Conservation (phyloP, 2,797 vertebrate genomes). For the Tragopan temminckii region DNA sequence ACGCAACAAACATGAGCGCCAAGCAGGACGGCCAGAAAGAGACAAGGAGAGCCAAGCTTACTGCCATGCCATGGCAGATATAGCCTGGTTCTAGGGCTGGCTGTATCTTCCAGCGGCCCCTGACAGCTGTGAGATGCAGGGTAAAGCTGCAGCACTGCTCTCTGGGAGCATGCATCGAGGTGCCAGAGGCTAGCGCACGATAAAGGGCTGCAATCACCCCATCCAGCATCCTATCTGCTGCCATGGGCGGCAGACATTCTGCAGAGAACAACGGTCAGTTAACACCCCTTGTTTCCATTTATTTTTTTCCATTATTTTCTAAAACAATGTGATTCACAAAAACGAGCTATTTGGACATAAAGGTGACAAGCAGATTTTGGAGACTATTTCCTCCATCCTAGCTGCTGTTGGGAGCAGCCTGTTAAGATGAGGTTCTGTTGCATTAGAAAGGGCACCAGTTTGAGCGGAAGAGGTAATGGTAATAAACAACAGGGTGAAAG, state of each 20-base stretch:
- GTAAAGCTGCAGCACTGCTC: background rate
- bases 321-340: background rate
- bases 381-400: background rate
- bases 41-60: background rate
- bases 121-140: background rate
- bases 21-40: background rate
- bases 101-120: background rate
- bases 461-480: background rate
- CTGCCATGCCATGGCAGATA: background rate
- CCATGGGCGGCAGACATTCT: background rate
- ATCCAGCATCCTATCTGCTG: fast-evolving
- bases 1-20: background rate
- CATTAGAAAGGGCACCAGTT: background rate
- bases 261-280: background rate
- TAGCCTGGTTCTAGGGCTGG: background rate
- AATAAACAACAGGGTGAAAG: background rate
- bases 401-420: background rate
- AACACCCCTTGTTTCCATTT: background rate
- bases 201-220: fast-evolving
- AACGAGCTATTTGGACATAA: background rate
- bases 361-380: background rate
- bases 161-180: background rate
- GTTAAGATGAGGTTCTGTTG: background rate
- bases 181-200: background rate
- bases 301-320: background rate